phyloP scores from a whole-genome alignment of 2,113 vertebrate species.

The Lipotes vexillifer region DNA sequence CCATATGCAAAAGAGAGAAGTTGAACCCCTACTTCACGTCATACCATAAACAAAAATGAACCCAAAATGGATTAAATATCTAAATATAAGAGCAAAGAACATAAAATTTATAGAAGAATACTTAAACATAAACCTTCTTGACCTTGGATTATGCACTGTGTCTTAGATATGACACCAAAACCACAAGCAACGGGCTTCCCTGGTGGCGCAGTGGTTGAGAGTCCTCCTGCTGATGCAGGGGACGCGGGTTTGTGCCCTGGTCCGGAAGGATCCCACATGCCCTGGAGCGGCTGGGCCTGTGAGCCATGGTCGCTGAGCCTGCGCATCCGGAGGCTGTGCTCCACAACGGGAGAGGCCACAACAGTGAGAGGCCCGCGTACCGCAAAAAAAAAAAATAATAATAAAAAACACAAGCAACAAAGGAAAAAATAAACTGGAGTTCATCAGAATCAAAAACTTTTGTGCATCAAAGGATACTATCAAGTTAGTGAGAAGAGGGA shows the following conservation, averaged over 20 bases:
- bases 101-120: neutral
- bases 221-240: no score
- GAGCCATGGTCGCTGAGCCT: no score
- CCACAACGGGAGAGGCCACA: no score
- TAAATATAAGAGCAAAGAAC: neutral
- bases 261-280: no score
- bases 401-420: neutral
- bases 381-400: no score
- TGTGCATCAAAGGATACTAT: neutral
- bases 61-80: neutral
- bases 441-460: neutral
- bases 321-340: no score
- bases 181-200: neutral
- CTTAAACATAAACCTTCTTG: neutral
- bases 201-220: no score
- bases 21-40: neutral
- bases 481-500: neutral
- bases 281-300: no score
- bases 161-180: constrained; percentile 17
- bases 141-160: neutral
- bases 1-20: neutral
- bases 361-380: no score
- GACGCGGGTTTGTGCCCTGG: no score
- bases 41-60: neutral
- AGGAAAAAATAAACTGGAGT: neutral